Conservation (phyloP, 2,888 invertebrate genomes). For the Anoplius nigerrimus region DNA sequence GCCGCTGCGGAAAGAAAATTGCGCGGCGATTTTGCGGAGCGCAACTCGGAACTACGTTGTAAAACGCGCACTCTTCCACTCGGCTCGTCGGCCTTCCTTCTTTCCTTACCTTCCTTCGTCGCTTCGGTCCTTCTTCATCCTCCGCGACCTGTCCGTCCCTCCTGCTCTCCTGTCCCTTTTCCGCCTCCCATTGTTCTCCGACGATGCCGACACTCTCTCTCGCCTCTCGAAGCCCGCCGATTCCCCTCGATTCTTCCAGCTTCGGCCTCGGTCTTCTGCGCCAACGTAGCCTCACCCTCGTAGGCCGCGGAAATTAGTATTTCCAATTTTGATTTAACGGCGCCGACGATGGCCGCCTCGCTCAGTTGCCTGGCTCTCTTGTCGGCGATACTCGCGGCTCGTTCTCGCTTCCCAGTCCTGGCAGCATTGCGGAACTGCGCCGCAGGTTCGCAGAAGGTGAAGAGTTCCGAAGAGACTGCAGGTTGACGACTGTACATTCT, state of each 20-base stretch:
- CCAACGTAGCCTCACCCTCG: no score
- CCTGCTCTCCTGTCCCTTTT: conserved; percentile 1
- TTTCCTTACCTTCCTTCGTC: conserved; percentile 8
- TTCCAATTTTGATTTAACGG: conserved; percentile 37
- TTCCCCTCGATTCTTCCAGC: no score
- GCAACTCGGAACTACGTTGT: conserved; percentile 63
- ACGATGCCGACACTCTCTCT: conserved; percentile 19
- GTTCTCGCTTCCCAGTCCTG: no score
- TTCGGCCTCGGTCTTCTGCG: no score
- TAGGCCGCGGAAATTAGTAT: conserved; percentile 33
- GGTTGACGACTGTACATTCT: no score
- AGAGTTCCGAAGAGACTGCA: no score
- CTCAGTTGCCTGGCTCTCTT: no score
- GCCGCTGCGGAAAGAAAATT: conserved; percentile 69
- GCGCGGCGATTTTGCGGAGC: conserved; percentile 65
- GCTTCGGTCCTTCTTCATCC: not conserved
- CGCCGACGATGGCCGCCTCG: conserved; percentile 27
- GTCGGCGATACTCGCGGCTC: no score
- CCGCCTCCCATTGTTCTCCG: conserved; percentile 22
- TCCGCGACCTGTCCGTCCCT: no score
- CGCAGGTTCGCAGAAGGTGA: no score
- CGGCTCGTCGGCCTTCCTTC: not conserved
- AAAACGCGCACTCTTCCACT: conserved; percentile 48
- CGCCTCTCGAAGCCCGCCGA: not conserved
- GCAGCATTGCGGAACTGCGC: no score